Evolutionary conservation across 1,140 invertebrate species (phyloP).

Genomic region (Cyphomyrmex costatus): DNA sequence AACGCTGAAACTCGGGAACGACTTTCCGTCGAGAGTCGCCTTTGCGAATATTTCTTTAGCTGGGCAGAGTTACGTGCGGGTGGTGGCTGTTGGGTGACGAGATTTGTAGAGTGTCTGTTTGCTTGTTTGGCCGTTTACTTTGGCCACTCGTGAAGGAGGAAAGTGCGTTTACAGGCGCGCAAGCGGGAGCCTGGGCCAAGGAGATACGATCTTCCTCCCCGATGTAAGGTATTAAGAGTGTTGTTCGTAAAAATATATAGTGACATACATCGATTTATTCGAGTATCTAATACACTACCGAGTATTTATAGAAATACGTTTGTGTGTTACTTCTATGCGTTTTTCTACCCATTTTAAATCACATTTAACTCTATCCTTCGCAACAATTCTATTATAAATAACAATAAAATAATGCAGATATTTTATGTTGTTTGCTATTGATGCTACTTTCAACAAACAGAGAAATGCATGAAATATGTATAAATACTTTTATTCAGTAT

Average conservation of each 20-base stretch:
- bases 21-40: slow-evolving; percentile 57
- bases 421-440: background rate
- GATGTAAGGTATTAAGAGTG: slow-evolving; percentile 28
- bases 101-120: slow-evolving; percentile 67
- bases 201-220: background rate
- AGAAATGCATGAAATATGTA: background rate
- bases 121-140: slow-evolving; percentile 67
- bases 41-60: slow-evolving; percentile 65
- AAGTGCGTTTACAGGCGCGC: slow-evolving; percentile 47
- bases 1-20: slow-evolving; percentile 33
- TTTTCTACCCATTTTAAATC: background rate
- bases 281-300: background rate
- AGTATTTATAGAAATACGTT: background rate
- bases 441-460: background rate
- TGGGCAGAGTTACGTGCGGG: slow-evolving; percentile 50
- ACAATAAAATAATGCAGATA: background rate
- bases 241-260: slow-evolving; percentile 12
- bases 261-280: background rate
- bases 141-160: slow-evolving; percentile 56
- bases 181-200: background rate
- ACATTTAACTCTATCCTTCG: background rate
- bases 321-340: background rate
- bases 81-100: slow-evolving; percentile 58
- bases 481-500: background rate
- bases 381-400: background rate